Evolutionary conservation across 1,140 invertebrate genomes (phyloP), one percentile per base, ranked within the genome.

Genomic region (Maconellicoccus hirsutus): DNA sequence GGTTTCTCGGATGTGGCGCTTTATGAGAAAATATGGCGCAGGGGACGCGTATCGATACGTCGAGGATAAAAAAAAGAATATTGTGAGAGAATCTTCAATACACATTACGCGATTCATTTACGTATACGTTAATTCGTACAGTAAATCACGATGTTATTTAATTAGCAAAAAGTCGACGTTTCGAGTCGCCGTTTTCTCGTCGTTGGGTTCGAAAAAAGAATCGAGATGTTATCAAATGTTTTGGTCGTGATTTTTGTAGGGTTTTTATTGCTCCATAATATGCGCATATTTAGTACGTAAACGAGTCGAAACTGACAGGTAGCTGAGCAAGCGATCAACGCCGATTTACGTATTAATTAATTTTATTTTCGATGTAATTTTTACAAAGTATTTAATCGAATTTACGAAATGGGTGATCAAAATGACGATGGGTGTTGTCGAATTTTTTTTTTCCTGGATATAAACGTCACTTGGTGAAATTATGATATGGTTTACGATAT

Each of bases 181-280:
- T 33, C 29, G 29, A 33, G 3, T 33, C 3, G 29, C 29, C 12
- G 4, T 33, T 33, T 33, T 33, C 12, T 33, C 12, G 3, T 16
- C 42, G 6, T 52, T 16, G n/a, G n/a, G 42, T 52, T 52, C 3
- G 42, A 16, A 52, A 52, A 52, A 14, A 19, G n/a, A 52, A 52
- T 52, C 2, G 12, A 6, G 42, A 52, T 52, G 42, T 52, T 52
- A 52, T 52, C 42, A 52, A 52, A 52, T 52, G 42, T 52, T 52
- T 16, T 52, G 12, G n/a, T 19, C 12, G n/a, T 19, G 42, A 52
- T 52, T 52, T 52, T 52, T 33, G 29, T n/a, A n/a, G n/a, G n/a
- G n/a, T 52, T 52, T 52, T 52, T 52, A 52, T 52, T 52, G 16
- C 42, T 52, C 42, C 42, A 52, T 52, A 52, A 52, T 52, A 52